These are phyloP conservation scores for Takifugu ocellatus DNA, from an alignment of 2,797 vertebrate genomes.

Conservation along the genomic window DNA sequence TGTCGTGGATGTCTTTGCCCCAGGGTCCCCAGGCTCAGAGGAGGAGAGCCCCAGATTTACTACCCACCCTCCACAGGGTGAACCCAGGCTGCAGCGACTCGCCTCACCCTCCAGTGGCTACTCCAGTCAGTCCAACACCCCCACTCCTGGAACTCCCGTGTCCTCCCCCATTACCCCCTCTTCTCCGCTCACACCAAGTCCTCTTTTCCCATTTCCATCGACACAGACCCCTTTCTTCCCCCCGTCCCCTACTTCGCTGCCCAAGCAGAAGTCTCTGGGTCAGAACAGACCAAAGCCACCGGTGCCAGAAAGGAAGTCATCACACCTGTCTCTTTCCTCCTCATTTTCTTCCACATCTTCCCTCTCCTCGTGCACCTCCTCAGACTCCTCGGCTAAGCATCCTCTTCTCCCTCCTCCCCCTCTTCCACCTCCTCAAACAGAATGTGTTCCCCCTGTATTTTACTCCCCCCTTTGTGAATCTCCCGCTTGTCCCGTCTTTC, in stretches of 20 bases:
- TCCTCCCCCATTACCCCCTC: conserved; percentile 72
- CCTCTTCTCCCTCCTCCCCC: conserved; percentile 44
- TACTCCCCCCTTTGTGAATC: neutral
- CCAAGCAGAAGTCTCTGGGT: conserved; percentile 49
- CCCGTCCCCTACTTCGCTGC: conserved; percentile 31
- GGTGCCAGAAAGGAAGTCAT: conserved; percentile 92
- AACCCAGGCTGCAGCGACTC: conserved; percentile 67
- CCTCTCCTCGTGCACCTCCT: conserved; percentile 77
- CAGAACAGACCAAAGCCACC: conserved; percentile 79
- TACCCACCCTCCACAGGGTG: conserved; percentile 22
- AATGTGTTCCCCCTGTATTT: conserved; percentile 5
- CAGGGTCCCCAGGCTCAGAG: conserved; percentile 17
- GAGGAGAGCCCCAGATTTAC: conserved; percentile 15
- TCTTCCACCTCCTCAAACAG: conserved; percentile 24
- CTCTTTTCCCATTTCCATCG: conserved; percentile 24
- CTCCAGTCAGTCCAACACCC: conserved; percentile 91
- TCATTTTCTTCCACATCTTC: conserved; percentile 84
- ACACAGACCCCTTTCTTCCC: conserved; percentile 77
- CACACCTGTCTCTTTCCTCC: conserved; percentile 82
- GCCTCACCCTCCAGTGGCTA: conserved; percentile 90
- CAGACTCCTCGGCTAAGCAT: conserved; percentile 70
- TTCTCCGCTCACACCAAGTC: conserved; percentile 41
- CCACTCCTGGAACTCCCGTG: conserved; percentile 82
- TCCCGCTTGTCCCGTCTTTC: conserved; percentile 8
- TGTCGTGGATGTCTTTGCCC: conserved; percentile 10